Percentiles rank a stretch among this genome's conserved stretches.
Evolutionary conservation across 92 coral and sea anemone species (phyloP).

Genomic region (Porites rus): DNA sequence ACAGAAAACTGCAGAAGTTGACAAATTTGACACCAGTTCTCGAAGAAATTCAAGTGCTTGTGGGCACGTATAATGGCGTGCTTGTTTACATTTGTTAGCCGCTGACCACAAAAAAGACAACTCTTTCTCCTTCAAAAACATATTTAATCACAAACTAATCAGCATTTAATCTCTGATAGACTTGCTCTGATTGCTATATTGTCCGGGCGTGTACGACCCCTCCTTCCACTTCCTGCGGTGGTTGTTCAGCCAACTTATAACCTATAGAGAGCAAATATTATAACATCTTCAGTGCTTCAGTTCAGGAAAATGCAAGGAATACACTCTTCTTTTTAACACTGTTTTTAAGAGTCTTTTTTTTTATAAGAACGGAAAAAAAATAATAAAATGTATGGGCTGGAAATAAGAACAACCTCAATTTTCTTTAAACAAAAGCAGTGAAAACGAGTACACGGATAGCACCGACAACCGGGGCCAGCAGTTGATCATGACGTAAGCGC

Average conservation of each 20-base stretch:
- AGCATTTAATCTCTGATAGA: too few species aligned
- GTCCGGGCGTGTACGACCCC: too few species aligned
- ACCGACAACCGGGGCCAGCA: not conserved
- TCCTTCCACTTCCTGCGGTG: too few species aligned
- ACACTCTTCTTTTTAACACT: not conserved
- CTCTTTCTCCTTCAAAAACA: not conserved
- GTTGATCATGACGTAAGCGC: not conserved
- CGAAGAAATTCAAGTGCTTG: not conserved
- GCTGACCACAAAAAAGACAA: conserved; percentile 39
- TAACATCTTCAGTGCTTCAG: conserved; percentile 7
- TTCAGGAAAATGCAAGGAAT: not conserved
- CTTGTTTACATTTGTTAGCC: conserved; percentile 14
- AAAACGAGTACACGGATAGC: not conserved
- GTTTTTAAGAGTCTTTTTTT: not conserved
- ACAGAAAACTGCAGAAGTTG: too few species aligned
- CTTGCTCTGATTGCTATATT: too few species aligned
- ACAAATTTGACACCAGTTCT: not conserved
- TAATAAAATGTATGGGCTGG: not conserved
- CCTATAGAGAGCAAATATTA: too few species aligned
- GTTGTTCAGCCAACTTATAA: too few species aligned
- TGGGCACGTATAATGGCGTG: conserved; percentile 4
- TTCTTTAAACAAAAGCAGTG: not conserved
- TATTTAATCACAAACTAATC: too few species aligned
- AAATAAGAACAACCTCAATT: not conserved
- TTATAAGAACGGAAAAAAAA: too few species aligned